Conservation (phyloP, 2,888 invertebrate genomes). For the Eupelmus urozonus region DNA sequence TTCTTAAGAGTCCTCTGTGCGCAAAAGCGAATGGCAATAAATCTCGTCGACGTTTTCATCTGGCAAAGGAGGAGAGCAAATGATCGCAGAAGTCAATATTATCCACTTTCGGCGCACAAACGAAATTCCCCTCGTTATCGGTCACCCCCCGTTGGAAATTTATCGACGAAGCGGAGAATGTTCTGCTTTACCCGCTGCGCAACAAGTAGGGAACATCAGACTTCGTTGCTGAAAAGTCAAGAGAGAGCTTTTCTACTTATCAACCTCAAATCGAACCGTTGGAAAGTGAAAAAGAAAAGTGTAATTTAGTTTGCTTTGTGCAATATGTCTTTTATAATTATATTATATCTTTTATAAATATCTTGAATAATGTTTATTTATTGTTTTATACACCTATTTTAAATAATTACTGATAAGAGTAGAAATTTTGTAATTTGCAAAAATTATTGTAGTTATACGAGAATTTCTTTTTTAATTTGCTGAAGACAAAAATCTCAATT, state of each 20-base stretch:
- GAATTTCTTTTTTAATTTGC: too few relatives aligned
- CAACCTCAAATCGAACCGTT: too few relatives aligned
- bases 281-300: too few relatives aligned
- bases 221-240: constrained; percentile 55
- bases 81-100: constrained; percentile 8
- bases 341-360: too few relatives aligned
- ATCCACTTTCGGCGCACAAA: not conserved
- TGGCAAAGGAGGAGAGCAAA: not conserved
- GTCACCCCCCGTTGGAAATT: not conserved
- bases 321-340: too few relatives aligned
- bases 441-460: too few relatives aligned
- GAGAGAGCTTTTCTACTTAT: not conserved
- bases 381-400: too few relatives aligned
- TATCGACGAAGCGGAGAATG: constrained; percentile 36
- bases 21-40: not conserved
- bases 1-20: constrained; percentile 39
- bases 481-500: too few relatives aligned
- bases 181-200: constrained; percentile 53
- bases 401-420: too few relatives aligned
- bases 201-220: constrained; percentile 40
- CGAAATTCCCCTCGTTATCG: constrained; percentile 42
- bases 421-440: too few relatives aligned
- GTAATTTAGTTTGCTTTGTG: too few relatives aligned
- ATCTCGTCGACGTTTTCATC: constrained; percentile 18
- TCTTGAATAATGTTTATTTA: too few relatives aligned